These are phyloP conservation scores for Papilio dardanus DNA, from an alignment of 1,140 invertebrate species.

Conservation along the genomic window DNA sequence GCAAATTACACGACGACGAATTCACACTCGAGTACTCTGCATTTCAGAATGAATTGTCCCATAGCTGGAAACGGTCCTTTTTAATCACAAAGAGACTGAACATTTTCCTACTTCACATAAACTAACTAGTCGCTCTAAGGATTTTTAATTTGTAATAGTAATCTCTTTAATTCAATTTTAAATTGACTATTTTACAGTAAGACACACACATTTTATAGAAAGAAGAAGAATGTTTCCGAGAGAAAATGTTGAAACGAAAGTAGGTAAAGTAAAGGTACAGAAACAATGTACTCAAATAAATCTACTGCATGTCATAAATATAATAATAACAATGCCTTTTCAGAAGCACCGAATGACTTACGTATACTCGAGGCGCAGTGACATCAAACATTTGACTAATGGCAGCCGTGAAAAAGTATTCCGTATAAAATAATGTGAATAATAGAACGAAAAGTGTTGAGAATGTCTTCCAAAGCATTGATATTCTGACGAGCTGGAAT, in stretches of 20 bases:
- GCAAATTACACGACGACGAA: constrained; percentile 4
- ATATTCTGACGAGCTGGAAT: constrained; percentile 60
- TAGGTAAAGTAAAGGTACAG: not conserved
- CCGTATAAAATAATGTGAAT: constrained; percentile 49
- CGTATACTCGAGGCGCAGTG: constrained; percentile 36
- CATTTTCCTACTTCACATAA: not conserved
- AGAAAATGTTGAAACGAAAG: no score
- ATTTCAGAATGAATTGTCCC: constrained; percentile 25
- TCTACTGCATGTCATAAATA: not conserved
- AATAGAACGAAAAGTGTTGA: constrained; percentile 54
- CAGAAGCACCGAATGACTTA: constrained; percentile 33
- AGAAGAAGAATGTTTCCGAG: no score
- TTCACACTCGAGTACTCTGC: constrained; percentile 18
- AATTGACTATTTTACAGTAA: not conserved
- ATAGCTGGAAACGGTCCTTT: constrained; percentile 25
- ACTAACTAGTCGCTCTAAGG: not conserved
- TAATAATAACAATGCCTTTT: constrained; percentile 7
- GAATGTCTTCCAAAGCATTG: constrained; percentile 50
- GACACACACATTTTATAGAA: no score
- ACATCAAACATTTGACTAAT: constrained; percentile 47
- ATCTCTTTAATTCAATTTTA: not conserved
- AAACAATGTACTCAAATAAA: not conserved
- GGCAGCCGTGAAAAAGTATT: constrained; percentile 37
- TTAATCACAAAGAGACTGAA: constrained; percentile 29
- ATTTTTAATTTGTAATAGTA: not conserved